A percentile compares a stretch with the other conserved stretches of the same genome.
Conservation (phyloP, 2,888 invertebrate species). For the Diabrotica balteata region DNA sequence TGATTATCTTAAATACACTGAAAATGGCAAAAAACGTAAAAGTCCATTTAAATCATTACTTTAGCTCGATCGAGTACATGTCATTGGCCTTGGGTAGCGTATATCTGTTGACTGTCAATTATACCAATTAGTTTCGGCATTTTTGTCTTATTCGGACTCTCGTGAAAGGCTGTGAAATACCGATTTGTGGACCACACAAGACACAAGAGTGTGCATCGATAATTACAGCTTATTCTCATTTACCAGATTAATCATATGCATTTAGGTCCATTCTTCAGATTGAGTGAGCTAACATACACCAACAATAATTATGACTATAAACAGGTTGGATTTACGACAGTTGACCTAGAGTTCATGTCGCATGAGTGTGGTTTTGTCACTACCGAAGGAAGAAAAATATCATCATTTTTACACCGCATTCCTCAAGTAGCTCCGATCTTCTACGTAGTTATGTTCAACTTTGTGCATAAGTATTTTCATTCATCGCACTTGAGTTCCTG, state of each 20-base stretch:
- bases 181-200: slow-evolving; percentile 36
- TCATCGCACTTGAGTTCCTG: no score
- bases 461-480: no score
- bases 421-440: no score
- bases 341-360: no score
- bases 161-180: slow-evolving; percentile 34
- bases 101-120: slow-evolving; percentile 26
- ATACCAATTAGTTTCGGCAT: slow-evolving; percentile 38
- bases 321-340: no score
- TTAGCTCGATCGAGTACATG: not conserved
- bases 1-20: slow-evolving; percentile 12
- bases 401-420: no score
- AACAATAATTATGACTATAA: no score
- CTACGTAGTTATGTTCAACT: no score
- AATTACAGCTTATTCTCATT: slow-evolving; percentile 27
- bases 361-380: no score
- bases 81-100: slow-evolving; percentile 23
- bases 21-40: slow-evolving; percentile 9
- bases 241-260: not conserved
- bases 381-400: no score
- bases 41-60: slow-evolving; percentile 17
- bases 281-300: no score
- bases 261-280: no score
- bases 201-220: slow-evolving; percentile 30
- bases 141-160: slow-evolving; percentile 25